Percentiles rank a stretch among this genome's conserved stretches.
These are phyloP conservation scores for Oryzias javanicus DNA, from an alignment of 2,113 vertebrate genomes.

Conservation along the genomic window DNA sequence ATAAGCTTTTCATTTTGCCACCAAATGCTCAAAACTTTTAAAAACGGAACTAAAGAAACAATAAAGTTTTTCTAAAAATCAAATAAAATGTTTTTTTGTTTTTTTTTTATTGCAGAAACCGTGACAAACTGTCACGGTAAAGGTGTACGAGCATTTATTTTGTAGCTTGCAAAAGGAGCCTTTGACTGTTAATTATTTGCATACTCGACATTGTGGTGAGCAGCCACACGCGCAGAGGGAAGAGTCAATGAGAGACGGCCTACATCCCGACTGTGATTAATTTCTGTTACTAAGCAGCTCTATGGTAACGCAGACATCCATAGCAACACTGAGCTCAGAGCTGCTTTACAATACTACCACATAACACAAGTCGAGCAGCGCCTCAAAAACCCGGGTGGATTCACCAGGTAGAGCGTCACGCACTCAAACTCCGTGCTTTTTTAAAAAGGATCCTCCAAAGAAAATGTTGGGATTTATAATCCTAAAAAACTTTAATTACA, in stretches of 20 bases:
- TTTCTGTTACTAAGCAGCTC: constrained; percentile 51
- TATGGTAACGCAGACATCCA: constrained; percentile 36
- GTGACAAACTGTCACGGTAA: background rate
- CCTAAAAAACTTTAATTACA: no score
- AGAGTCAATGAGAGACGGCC: constrained; percentile 43
- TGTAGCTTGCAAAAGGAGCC: background rate
- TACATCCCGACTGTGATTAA: constrained; percentile 56
- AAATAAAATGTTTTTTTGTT: no score
- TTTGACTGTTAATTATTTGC: constrained; percentile 34
- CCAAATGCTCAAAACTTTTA: no score
- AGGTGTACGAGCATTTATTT: background rate
- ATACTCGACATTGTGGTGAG: constrained; percentile 6
- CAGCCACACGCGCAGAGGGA: background rate
- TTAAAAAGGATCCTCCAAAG: no score
- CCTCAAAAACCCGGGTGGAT: background rate
- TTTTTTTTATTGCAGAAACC: background rate
- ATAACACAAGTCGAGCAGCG: background rate
- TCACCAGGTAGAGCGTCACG: background rate
- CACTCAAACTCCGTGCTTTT: no score
- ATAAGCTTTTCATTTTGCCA: no score
- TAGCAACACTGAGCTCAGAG: constrained; percentile 15
- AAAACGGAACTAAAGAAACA: no score
- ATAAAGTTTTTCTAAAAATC: no score
- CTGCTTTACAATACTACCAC: constrained; percentile 28
- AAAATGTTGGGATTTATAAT: no score